Percentiles rank a stretch among this genome's conserved stretches.
These are phyloP conservation scores for Yponomeuta sedellus DNA, from an alignment of 2,888 invertebrate species.

Conservation along the genomic window DNA sequence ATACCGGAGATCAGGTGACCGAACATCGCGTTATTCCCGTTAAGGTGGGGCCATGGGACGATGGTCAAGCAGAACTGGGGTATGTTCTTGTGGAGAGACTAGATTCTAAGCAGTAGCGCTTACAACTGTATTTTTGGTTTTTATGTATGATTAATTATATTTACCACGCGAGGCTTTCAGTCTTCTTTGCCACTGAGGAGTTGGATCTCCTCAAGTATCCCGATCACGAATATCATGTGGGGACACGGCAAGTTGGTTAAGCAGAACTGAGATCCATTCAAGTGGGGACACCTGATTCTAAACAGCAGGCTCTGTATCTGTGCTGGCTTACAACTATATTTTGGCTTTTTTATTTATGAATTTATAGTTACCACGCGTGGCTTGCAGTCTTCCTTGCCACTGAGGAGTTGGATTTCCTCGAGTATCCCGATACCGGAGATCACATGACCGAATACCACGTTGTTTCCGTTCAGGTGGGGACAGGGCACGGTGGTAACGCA, in stretches of 20 bases:
- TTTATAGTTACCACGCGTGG: constrained; percentile 75
- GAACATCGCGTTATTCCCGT: constrained; percentile 89
- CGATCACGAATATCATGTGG: constrained; percentile 85
- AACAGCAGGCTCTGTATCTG: not conserved
- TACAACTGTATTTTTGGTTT: no score
- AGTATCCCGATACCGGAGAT: constrained; percentile 84
- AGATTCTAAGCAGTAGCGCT: no score
- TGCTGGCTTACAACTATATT: not conserved
- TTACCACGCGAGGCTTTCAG: constrained; percentile 78
- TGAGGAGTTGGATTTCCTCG: constrained; percentile 80
- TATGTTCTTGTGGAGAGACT: no score
- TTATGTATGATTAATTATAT: constrained; percentile 26
- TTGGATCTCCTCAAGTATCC: constrained; percentile 83
- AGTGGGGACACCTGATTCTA: constrained; percentile 75
- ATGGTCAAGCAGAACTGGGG: no score
- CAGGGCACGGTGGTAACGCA: constrained; percentile 89
- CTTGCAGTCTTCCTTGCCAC: constrained; percentile 69
- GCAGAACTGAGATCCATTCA: constrained; percentile 97
- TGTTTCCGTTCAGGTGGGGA: constrained; percentile 85
- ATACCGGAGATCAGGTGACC: constrained; percentile 87
- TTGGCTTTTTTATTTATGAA: no score
- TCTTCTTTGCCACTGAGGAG: constrained; percentile 70
- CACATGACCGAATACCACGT: constrained; percentile 91
- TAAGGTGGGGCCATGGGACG: no score
- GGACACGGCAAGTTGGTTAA: constrained; percentile 85